Evolutionary conservation across 2,797 vertebrate species (phyloP).

Genomic region (Falco novaeseelandiae): DNA sequence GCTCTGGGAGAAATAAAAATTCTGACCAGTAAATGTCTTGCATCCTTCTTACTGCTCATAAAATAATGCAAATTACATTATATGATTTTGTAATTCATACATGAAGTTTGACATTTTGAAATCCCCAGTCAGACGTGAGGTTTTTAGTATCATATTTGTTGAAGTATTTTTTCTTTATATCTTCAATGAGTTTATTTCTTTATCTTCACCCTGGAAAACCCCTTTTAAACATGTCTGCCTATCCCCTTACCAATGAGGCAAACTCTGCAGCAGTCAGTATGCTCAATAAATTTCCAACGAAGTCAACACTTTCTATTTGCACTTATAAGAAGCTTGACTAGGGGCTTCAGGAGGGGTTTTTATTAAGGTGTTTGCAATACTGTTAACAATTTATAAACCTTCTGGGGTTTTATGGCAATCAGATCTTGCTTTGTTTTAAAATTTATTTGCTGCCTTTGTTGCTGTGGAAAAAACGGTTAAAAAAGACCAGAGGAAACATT

Average conservation of each 20-base stretch:
- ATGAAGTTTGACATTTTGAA: neutral
- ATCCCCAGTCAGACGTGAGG: neutral
- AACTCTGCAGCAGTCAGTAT: neutral
- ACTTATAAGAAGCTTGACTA: neutral
- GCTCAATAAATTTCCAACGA: neutral
- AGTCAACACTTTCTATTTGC: neutral
- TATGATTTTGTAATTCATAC: neutral
- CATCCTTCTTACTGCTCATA: neutral
- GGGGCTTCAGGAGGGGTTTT: accelerated
- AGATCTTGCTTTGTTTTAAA: neutral
- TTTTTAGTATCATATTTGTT: neutral
- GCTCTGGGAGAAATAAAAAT: neutral
- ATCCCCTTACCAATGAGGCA: neutral
- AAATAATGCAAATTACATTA: neutral
- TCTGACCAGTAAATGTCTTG: neutral
- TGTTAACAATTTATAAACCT: neutral
- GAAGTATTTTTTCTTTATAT: neutral
- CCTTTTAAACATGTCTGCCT: neutral
- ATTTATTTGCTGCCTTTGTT: neutral
- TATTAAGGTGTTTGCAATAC: neutral
- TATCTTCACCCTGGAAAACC: neutral
- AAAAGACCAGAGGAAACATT: neutral
- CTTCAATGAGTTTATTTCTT: neutral
- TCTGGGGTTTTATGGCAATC: neutral
- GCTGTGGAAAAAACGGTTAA: neutral